Evolutionary conservation across 2,113 vertebrate genomes (phyloP), one percentile per base, ranked within the genome.

Genomic region (Rissa tridactyla): DNA sequence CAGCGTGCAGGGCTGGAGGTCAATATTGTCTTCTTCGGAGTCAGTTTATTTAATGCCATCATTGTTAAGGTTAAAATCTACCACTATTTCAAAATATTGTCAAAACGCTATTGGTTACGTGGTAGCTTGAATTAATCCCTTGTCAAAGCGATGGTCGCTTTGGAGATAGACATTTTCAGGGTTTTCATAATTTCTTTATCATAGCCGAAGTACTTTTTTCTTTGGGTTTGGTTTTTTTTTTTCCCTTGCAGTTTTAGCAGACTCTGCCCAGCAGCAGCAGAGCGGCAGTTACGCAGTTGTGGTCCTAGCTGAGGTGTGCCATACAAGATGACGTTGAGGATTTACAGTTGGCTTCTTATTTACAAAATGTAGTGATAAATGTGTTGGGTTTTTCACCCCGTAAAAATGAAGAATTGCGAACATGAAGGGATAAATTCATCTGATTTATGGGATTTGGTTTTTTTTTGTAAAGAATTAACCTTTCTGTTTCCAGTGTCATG

Each of bases 351-450:
- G 18, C 26, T 40, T 83, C 18, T 54, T 61, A 40, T 52, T 79
- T 73, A 29, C 23, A 66, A n/a, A 68, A 36, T 26, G 5, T 29
- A 30, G 9, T 32, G 21, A 66, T 32, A 83, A 55, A 87, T 51
- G 2, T 55, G 8, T 46, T 55, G 6, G 11, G 2, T 7, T 20
- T 27, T 29, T 10, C 13, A 6, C 42, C 30, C 2, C 20, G 5
- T 21, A 13, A 54, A 85, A 60, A 5, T 38, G 32, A 61, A 60
- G 26, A 51, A 76, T 55, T 82, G 7, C 49, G 86, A 44, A n/a
- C 4, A 20, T 21, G 15, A 78, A 88, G 16, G 22, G 32, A 65
- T 55, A 29, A 68, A 60, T 64, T 52, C 0, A 46, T 15, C 40
- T 82, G 14, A 61, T 38, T 46, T 40, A 25, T 25, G 5, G 8